Evolutionary conservation across 2,113 vertebrate species (phyloP), one percentile per base, ranked within the genome.

Genomic region (Dendrocopos noguchii): DNA sequence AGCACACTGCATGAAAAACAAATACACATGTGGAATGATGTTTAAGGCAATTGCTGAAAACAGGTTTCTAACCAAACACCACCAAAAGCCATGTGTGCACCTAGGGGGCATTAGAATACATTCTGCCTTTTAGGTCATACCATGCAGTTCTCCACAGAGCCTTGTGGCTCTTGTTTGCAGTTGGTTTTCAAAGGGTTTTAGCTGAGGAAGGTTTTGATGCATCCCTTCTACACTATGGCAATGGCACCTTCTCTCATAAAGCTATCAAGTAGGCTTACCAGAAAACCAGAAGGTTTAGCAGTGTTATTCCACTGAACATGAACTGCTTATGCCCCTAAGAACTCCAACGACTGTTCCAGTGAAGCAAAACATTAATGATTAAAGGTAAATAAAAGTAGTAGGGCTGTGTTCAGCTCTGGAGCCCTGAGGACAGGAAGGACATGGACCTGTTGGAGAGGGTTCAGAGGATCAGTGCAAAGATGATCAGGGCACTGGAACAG

Each of bases 371-470:
- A 64, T 9, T 70, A 66, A 74, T 59, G 24, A 81, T 42, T 71
- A 86, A 93, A 90, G 27, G 46, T 93, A 95, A 91, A 56, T 72
- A 93, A 77, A 87, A 61, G 28, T 42, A 83, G 36, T 27, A 21
- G 20, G 20, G 20, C 46, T 47, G 46, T 9, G 19, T 19, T 19
- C 46, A 50, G 19, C 20, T 50, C 47, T 50, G 47, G 20, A 50
- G 47, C 20, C 20, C 47, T 50, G 20, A 20, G 21, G 20, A 50
- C 47, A 50, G 47, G 47, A 50, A 21, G 47, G 19, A 21, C 47
- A 50, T 50, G 47, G 47, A 50, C 19, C 47, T 50, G 47, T 10
- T 21, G 20, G 47, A 50, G 47, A 9, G 20, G 47, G 47, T 50
- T 19, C 47, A 50, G 20, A 50, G 47, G 47, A 50, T 9, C 19